Base-by-base conservation (phyloP, 2,797 vertebrate genomes). In the Antennarius maculatus region DNA sequence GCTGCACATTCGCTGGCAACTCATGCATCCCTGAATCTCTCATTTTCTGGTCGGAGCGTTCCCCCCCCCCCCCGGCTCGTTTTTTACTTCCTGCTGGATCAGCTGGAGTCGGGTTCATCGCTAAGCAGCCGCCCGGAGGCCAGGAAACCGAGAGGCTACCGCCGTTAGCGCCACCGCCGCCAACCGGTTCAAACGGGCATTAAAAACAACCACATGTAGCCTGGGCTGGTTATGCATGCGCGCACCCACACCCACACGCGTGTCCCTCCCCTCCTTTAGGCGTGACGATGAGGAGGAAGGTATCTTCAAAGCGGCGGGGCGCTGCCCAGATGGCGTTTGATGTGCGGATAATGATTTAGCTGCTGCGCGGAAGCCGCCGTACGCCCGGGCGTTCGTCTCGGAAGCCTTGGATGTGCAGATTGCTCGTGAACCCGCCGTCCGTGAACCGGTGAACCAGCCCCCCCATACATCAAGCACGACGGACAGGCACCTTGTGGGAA, bases 291-390 rank as follows among this genome's bases (percentile, higher is more conserved):
- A 90, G 87, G 82, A 86, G 79, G 80, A 88, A 80, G 72, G 79
- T 84, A 87, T 83, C 89, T 89, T 92, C 87, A 91, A 91, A 92
- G 92, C 82, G 51, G 63, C 69, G 7, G 80, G 80, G 85, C 49
- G 77, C 86, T 80, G 80, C 67, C 80, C 84, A 79, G 85, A 88
- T 83, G 82, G 80, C 61, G 85, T 91, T 88, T 91, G 89, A 92
- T 92, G 88, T 91, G 82, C 69, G 89, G 85, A 85, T 92, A 91
- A 93, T 90, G 88, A 91, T 88, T 92, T 86, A 87, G 89, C 86
- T 89, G 66, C 73, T 59, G 59, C 57, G 80, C 8, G 57, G 56
- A 77, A 66, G 62, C 77, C 69, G 83, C 58, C 62, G 37, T 54
- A 57, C 46, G 39, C 51, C 69, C 49, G 13, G 6, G 66, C 61